A percentile compares a stretch with the other conserved stretches of the same genome.
These are phyloP conservation scores for Leptopilina drosophilae DNA, from an alignment of 2,888 invertebrate species.

Conservation along the genomic window DNA sequence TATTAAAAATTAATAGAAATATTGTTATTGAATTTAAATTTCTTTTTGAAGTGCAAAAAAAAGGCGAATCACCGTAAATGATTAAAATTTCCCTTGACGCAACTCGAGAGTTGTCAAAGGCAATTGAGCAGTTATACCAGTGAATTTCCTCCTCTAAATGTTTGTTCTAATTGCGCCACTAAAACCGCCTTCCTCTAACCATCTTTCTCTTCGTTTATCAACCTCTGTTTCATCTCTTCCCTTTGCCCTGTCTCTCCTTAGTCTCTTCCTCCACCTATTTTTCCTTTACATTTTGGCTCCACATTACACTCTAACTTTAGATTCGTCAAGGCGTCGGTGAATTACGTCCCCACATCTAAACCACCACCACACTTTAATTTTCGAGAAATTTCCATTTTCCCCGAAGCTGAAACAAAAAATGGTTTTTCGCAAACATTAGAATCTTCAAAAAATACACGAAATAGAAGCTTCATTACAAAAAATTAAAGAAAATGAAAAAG, in stretches of 20 bases:
- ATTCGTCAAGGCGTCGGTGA: constrained; percentile 67
- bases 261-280: constrained; percentile 42
- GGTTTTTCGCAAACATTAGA: too few relatives aligned
- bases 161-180: constrained; percentile 32
- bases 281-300: constrained; percentile 59
- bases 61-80: background rate
- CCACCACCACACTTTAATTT: constrained; percentile 22
- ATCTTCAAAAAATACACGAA: too few relatives aligned
- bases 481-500: background rate
- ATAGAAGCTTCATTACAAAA: too few relatives aligned
- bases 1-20: too few relatives aligned
- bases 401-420: background rate
- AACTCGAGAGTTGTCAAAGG: background rate
- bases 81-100: background rate
- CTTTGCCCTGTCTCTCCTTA: constrained; percentile 25
- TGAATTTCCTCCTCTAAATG: constrained; percentile 9
- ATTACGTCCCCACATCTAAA: constrained; percentile 46
- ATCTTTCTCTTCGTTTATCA: constrained; percentile 38
- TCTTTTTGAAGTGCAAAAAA: background rate
- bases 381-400: constrained; percentile 9
- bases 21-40: too few relatives aligned
- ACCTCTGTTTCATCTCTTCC: constrained; percentile 8
- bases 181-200: constrained; percentile 32
- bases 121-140: background rate
- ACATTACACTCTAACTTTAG: constrained; percentile 70